Percentiles rank a stretch among this genome's conserved stretches.
These are phyloP conservation scores for Meriones psammophilus DNA, from an alignment of 2,797 vertebrate species.

Conservation along the genomic window DNA sequence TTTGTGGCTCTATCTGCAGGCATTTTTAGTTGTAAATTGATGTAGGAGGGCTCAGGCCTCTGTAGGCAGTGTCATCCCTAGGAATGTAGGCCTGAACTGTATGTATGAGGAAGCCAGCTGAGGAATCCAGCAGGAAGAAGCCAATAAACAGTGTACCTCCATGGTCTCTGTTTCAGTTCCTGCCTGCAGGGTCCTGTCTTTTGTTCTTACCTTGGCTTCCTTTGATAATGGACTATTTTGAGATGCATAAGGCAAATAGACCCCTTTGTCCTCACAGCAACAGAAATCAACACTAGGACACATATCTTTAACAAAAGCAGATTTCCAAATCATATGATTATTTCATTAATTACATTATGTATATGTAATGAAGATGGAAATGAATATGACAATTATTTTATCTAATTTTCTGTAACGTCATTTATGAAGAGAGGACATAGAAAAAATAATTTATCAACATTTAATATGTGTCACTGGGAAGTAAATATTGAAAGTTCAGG, in stretches of 20 bases:
- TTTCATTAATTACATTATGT: background rate
- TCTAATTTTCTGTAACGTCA: slow-evolving; percentile 27
- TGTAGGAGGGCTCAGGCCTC: background rate
- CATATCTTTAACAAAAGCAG: background rate
- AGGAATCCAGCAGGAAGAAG: background rate
- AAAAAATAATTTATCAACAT: background rate
- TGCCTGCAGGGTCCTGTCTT: background rate
- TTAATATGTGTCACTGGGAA: slow-evolving; percentile 4
- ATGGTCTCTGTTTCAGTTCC: background rate
- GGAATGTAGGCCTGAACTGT: background rate
- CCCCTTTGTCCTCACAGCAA: background rate
- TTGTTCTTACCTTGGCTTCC: background rate
- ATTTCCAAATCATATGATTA: slow-evolving; percentile 42
- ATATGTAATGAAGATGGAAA: slow-evolving; percentile 29
- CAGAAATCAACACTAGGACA: background rate
- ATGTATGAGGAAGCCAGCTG: background rate
- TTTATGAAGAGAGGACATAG: background rate
- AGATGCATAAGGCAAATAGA: background rate
- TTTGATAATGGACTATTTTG: background rate
- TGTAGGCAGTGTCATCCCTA: background rate
- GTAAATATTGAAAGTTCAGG: slow-evolving; percentile 22
- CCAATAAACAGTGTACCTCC: background rate
- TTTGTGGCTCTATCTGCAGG: background rate
- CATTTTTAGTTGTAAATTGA: background rate
- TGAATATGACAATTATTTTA: slow-evolving; percentile 37